Conservation (phyloP, 2,888 invertebrate species). For the Catocala nupta region DNA sequence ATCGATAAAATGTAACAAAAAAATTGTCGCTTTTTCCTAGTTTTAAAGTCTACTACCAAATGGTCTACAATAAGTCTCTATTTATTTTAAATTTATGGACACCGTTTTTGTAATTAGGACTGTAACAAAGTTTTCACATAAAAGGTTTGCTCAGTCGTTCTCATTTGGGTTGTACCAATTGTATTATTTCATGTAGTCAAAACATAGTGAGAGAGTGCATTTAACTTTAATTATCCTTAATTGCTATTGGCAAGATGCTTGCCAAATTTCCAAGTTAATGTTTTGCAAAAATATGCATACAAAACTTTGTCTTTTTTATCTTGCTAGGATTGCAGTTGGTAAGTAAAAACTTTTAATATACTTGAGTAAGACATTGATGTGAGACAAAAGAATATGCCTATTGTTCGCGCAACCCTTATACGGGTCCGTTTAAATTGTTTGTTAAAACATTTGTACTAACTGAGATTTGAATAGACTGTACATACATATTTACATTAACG, state of each 20-base stretch:
- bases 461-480: no score
- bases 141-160: neutral
- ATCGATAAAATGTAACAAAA: neutral
- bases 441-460: no score
- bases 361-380: no score
- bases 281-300: slow-evolving; percentile 28
- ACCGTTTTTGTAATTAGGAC: slow-evolving; percentile 1
- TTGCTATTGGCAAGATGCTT: slow-evolving; percentile 41
- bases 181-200: slow-evolving; percentile 26
- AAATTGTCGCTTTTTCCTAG: no score
- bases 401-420: no score
- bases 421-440: no score
- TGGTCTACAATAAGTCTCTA: no score
- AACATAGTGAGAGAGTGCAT: slow-evolving; percentile 39
- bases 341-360: no score
- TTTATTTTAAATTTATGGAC: neutral
- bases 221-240: slow-evolving; percentile 47
- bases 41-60: no score
- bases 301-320: slow-evolving; percentile 22
- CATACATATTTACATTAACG: no score
- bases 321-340: slow-evolving; percentile 8
- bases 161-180: slow-evolving; percentile 24
- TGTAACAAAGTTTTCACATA: neutral
- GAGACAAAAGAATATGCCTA: no score
- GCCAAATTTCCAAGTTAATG: slow-evolving; percentile 42